phyloP scores from a whole-genome alignment of 2,113 vertebrate genomes.

The Dicentrarchus labrax region DNA sequence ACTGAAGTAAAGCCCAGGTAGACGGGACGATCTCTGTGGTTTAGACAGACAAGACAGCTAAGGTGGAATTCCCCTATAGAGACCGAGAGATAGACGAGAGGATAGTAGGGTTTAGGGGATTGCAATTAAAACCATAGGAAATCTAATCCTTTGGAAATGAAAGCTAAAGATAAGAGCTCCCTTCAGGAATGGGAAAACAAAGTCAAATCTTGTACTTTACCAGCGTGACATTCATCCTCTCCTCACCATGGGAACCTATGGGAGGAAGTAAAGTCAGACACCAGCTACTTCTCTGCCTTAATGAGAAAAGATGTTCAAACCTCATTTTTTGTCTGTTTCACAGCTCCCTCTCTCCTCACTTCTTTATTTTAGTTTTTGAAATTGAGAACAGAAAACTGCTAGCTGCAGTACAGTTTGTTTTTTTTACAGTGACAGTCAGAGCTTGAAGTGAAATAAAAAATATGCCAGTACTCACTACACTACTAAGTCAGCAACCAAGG shows the following conservation, averaged over 20 bases:
- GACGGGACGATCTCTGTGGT: constrained; percentile 40
- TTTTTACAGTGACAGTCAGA: not conserved
- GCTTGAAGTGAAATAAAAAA: constrained; percentile 17
- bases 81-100: constrained; percentile 37
- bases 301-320: constrained; percentile 15
- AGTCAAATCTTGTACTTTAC: constrained; percentile 36
- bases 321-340: not conserved
- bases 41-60: constrained; percentile 45
- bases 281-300: not conserved
- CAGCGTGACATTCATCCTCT: constrained; percentile 34
- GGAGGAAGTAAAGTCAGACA: constrained; percentile 4
- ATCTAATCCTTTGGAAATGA: constrained; percentile 70
- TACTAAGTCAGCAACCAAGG: not conserved
- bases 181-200: constrained; percentile 56
- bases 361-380: constrained; percentile 25
- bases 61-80: constrained; percentile 51
- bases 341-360: not conserved
- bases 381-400: constrained; percentile 4
- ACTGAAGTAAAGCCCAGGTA: constrained; percentile 47
- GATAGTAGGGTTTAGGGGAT: constrained; percentile 39
- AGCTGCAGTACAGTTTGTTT: not conserved
- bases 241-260: constrained; percentile 31
- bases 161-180: constrained; percentile 43
- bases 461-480: not conserved
- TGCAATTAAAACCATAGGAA: constrained; percentile 60